Conservation (phyloP, 2,113 vertebrate species). For the Oxyura jamaicensis region DNA sequence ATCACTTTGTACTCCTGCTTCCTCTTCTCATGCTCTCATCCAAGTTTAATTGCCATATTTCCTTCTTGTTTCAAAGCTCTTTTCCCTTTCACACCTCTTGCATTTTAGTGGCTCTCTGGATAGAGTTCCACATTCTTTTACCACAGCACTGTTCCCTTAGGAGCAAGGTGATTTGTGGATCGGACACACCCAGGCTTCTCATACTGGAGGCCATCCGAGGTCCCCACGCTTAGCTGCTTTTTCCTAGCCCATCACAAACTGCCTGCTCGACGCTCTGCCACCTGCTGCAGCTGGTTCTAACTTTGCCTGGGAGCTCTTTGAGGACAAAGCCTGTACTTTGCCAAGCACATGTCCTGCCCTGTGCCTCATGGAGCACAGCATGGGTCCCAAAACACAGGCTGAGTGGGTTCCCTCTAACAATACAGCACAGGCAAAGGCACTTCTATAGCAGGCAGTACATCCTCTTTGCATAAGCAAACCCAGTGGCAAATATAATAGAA, state of each 20-base stretch:
- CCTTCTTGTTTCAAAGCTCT: neutral
- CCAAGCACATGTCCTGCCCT: neutral
- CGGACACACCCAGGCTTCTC: neutral
- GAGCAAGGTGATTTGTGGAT: neutral
- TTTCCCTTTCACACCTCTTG: neutral
- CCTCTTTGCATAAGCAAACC: neutral
- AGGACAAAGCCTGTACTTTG: neutral
- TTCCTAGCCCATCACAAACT: neutral
- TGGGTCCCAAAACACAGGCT: neutral
- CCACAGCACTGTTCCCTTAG: neutral
- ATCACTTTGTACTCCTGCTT: neutral
- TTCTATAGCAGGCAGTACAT: neutral
- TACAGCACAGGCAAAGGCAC: neutral
- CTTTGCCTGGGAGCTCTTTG: neutral
- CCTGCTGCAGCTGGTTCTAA: neutral
- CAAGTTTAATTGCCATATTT: neutral
- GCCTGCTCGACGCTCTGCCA: neutral
- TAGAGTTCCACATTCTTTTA: neutral
- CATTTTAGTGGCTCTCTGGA: neutral
- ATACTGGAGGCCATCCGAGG: neutral
- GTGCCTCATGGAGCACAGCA: neutral
- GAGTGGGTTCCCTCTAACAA: neutral
- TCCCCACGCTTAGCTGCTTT: neutral
- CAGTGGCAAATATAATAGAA: constrained; percentile 10
- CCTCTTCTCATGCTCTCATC: neutral